phyloP scores from a whole-genome alignment of 2,113 vertebrate genomes.

The Aviceda subcristata region DNA sequence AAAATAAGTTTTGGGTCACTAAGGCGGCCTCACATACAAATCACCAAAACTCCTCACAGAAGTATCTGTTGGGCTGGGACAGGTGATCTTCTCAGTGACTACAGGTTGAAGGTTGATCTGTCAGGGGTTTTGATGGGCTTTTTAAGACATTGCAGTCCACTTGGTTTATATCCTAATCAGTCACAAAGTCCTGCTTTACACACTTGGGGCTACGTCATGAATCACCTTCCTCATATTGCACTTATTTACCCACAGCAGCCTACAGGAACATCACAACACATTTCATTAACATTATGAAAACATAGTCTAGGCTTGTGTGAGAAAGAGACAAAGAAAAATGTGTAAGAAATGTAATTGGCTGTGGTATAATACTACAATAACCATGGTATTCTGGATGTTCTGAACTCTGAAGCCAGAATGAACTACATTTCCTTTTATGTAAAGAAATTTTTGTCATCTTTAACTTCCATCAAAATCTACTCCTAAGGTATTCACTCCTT shows the following conservation, averaged over 20 bases:
- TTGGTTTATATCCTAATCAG: neutral
- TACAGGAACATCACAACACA: neutral
- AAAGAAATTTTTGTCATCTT: neutral
- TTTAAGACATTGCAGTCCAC: neutral
- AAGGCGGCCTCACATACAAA: neutral
- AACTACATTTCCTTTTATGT: neutral
- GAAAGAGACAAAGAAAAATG: neutral
- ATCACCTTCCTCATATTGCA: neutral
- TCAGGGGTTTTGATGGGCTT: neutral
- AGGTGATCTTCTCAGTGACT: neutral
- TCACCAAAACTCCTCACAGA: constrained; percentile 11
- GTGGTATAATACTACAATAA: neutral
- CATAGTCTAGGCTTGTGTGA: neutral
- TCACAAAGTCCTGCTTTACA: neutral
- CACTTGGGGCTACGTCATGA: neutral
- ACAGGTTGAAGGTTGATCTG: neutral
- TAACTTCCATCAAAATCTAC: neutral
- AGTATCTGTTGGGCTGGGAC: neutral
- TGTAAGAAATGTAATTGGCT: neutral
- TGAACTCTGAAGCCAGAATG: neutral
- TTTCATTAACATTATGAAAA: constrained; percentile 10
- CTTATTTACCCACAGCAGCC: neutral
- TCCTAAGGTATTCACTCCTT: neutral
- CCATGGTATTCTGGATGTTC: neutral
- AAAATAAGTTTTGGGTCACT: neutral